phyloP scores from a whole-genome alignment of 2,888 invertebrate species.

The Melitaea athalia region DNA sequence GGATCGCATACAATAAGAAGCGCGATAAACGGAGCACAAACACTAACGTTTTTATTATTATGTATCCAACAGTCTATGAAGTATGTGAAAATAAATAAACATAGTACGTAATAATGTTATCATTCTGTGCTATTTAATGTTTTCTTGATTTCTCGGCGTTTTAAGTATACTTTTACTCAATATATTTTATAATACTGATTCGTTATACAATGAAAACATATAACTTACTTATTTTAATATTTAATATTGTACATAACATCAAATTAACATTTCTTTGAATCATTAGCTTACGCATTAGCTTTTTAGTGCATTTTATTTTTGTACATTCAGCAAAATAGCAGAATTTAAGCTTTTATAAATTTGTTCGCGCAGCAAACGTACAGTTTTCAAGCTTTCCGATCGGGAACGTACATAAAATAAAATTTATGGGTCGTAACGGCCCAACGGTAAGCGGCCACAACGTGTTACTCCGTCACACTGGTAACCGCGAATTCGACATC shows the following conservation, averaged over 20 bases:
- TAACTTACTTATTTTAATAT: too few relatives aligned
- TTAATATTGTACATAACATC: not conserved
- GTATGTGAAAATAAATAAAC: not conserved
- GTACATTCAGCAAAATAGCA: conserved; percentile 11
- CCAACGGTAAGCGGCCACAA: conserved; percentile 66
- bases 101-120: not conserved
- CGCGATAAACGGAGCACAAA: conserved; percentile 3
- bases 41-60: not conserved
- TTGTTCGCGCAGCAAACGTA: conserved; percentile 41
- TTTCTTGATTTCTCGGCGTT: not conserved
- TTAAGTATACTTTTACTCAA: too few relatives aligned
- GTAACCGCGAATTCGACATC: conserved; percentile 62
- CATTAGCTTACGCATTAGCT: not conserved
- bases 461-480: conserved; percentile 61
- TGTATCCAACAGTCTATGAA: not conserved
- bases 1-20: conserved; percentile 16
- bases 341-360: conserved; percentile 35
- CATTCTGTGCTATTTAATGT: not conserved
- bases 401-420: conserved; percentile 64
- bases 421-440: conserved; percentile 72
- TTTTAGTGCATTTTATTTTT: conserved; percentile 8
- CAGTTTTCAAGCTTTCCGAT: conserved; percentile 47
- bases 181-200: too few relatives aligned
- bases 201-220: too few relatives aligned
- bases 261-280: not conserved